Base-by-base conservation (phyloP, 2,113 vertebrate species). In the Smithornis capensis region DNA sequence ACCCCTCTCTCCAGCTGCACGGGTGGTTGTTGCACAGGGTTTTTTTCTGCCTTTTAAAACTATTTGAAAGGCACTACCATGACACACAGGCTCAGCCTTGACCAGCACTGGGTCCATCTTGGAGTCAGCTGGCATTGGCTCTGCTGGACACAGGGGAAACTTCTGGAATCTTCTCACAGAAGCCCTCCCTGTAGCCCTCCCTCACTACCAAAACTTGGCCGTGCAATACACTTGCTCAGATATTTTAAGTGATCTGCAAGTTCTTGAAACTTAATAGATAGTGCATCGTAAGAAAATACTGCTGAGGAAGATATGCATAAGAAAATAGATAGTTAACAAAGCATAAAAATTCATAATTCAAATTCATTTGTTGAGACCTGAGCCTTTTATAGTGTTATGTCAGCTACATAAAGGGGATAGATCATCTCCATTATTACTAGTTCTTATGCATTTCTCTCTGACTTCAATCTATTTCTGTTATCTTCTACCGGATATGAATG, bases 331-430 rank as follows among this genome's bases (percentile, higher is more conserved):
- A 57, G 82, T 70, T 70, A 56, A 44, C 35, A 49, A 70, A 79
- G 86, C 70, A 87, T 87, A 85, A 90, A 81, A 90, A 93, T 64
- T 95, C 69, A 33, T 80, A 78, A 89, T 81, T 91, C 75, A 92
- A 18, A 91, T 89, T 93, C 93, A 40, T 65, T 96, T 80, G 83
- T 79, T 56, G 63, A 69, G 44, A 71, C 22, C 37, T 76, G 59
- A 79, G 55, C 60, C 27, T 87, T 92, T 94, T 85, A 84, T 77
- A 87, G 73, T 47, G 38, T 73, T 63, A 65, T 77, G 38, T n/a
- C 59, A 73, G 33, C 52, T 95, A 74, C 24, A 50, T 60, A 73
- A 90, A 93, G 37, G 47, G 31, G 29, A 55, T 69, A 35, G 78
- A 38, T 69, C 4, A 53, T 50, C 45, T 74, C 44, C 22, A 28